phyloP scores from a whole-genome alignment of 2,797 vertebrate species.

The Pampus argenteus region DNA sequence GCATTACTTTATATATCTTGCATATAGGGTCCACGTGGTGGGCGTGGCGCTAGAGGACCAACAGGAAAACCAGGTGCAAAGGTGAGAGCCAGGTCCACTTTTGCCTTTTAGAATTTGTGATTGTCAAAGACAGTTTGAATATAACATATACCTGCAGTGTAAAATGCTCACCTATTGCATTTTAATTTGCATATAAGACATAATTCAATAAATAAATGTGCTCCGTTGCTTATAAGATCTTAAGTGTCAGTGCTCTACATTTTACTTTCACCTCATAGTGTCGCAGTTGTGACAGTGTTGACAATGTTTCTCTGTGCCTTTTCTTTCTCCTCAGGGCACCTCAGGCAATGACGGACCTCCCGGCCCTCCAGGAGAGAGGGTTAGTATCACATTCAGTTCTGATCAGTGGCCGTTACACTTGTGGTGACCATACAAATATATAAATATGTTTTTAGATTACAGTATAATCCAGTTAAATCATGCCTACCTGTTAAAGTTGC shows the following conservation, averaged over 20 bases:
- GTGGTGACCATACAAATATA: slow-evolving; percentile 3
- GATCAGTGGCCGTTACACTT: slow-evolving; percentile 28
- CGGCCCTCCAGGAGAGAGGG: slow-evolving; percentile 96
- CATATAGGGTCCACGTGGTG: slow-evolving; percentile 94
- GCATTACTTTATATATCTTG: slow-evolving; percentile 8
- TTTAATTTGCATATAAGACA: not conserved
- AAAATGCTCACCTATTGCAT: not conserved
- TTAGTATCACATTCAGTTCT: slow-evolving; percentile 75
- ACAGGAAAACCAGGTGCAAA: slow-evolving; percentile 98
- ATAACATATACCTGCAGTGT: not conserved
- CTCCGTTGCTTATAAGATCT: slow-evolving; percentile 6
- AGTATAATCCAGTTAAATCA: not conserved
- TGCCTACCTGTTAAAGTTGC: not conserved
- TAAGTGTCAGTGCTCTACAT: slow-evolving; percentile 3
- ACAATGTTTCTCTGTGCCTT: slow-evolving; percentile 37
- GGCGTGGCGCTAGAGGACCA: slow-evolving; percentile 94
- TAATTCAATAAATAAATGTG: not conserved
- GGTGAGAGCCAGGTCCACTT: slow-evolving; percentile 77
- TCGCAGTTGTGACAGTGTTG: slow-evolving; percentile 27
- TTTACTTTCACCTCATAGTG: slow-evolving; percentile 20
- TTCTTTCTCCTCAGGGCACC: slow-evolving; percentile 88
- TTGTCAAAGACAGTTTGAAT: not conserved
- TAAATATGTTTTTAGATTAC: too few relatives aligned
- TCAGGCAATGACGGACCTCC: slow-evolving; percentile 95
- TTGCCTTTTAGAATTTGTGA: not conserved